These are phyloP conservation scores for Seriola dumerili DNA, from an alignment of 2,113 vertebrate species.

Conservation along the genomic window DNA sequence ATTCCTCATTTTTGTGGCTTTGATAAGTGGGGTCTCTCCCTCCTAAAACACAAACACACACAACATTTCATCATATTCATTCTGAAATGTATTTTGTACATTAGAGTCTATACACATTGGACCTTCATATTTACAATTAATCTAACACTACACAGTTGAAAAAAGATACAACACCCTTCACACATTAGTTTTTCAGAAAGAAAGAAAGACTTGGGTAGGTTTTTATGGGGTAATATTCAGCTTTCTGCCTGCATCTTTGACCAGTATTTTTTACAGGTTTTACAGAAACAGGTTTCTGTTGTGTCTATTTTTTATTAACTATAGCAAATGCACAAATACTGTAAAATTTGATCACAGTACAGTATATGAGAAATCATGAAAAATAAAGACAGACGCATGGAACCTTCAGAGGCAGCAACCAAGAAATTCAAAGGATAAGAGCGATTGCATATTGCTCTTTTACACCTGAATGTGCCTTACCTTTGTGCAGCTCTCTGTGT, in stretches of 20 bases:
- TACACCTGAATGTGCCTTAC: slow-evolving; percentile 74
- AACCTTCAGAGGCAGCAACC: not conserved
- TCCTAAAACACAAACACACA: slow-evolving; percentile 84
- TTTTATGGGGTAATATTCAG: not conserved
- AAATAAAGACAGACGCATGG: not conserved
- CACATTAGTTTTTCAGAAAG: not conserved
- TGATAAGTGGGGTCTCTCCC: slow-evolving; percentile 96
- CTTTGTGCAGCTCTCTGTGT: slow-evolving; percentile 97
- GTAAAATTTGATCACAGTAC: not conserved
- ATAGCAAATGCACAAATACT: not conserved
- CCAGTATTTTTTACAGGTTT: not conserved
- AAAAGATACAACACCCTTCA: not conserved
- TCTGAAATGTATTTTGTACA: not conserved
- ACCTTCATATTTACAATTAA: not conserved
- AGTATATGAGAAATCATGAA: not conserved
- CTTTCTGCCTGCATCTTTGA: not conserved
- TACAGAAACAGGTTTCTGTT: not conserved
- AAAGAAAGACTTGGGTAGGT: not conserved
- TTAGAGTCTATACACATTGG: not conserved
- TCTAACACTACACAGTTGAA: not conserved
- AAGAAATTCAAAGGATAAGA: not conserved
- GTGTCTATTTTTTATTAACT: not conserved
- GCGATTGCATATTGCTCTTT: not conserved
- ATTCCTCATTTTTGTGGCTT: slow-evolving; percentile 98
- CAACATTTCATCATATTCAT: not conserved